Conservation (phyloP, 2,888 invertebrate species). For the Tetrapedia diversipes region DNA sequence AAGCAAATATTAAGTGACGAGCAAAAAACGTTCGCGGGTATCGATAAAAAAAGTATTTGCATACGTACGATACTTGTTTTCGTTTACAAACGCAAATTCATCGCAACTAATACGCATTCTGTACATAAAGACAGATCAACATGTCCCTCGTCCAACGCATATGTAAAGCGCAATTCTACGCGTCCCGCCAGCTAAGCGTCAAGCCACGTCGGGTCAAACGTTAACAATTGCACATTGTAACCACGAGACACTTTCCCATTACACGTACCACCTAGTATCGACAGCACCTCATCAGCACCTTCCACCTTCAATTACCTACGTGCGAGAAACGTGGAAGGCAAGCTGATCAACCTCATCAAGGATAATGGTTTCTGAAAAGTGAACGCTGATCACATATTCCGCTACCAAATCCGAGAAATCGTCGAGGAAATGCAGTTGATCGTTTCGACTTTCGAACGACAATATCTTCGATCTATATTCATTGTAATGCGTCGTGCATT, state of each 20-base stretch:
- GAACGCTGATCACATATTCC: too few relatives aligned
- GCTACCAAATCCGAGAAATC: too few relatives aligned
- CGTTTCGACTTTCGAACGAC: too few relatives aligned
- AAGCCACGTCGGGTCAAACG: slow-evolving; percentile 15
- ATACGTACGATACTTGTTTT: not conserved
- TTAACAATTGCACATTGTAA: slow-evolving; percentile 6
- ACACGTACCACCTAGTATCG: not conserved
- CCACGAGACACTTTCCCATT: not conserved
- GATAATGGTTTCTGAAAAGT: too few relatives aligned
- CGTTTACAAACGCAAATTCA: not conserved
- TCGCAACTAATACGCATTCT: slow-evolving; percentile 1
- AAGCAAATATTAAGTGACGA: too few relatives aligned
- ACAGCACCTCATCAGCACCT: not conserved
- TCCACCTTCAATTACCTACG: not conserved
- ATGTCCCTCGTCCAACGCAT: not conserved
- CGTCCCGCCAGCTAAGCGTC: slow-evolving; percentile 15
- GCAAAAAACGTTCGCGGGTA: too few relatives aligned
- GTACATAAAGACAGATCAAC: slow-evolving; percentile 14
- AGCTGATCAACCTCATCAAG: too few relatives aligned
- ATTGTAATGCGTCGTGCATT: too few relatives aligned
- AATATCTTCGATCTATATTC: too few relatives aligned
- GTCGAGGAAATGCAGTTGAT: not conserved
- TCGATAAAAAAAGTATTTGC: too few relatives aligned
- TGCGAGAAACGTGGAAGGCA: too few relatives aligned
- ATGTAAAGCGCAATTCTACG: slow-evolving; percentile 15